Evolutionary conservation across 2,113 vertebrate genomes (phyloP).

Genomic region (Chlamydotis undulata): DNA sequence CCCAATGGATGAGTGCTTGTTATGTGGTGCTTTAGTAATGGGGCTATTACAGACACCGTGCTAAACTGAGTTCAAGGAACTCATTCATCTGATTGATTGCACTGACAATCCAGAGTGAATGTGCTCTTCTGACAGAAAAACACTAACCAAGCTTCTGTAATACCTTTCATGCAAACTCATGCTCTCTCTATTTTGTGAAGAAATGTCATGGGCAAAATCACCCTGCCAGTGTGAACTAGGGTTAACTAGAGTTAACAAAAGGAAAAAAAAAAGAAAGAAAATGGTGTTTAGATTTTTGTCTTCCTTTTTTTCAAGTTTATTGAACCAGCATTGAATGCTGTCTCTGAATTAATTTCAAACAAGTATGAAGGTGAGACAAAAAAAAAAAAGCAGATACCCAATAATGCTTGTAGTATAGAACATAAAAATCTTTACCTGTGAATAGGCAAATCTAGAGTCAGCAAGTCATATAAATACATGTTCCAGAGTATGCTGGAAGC

Average conservation of each 20-base stretch:
- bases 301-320: background rate
- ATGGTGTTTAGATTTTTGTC: background rate
- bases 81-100: constrained; percentile 37
- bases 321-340: background rate
- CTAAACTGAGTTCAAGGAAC: constrained; percentile 39
- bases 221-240: background rate
- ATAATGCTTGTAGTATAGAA: background rate
- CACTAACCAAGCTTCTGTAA: background rate
- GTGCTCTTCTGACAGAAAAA: constrained; percentile 22
- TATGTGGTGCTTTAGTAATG: background rate
- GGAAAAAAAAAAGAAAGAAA: background rate
- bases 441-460: background rate
- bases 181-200: background rate
- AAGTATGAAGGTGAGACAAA: background rate
- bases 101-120: background rate
- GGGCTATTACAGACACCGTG: background rate
- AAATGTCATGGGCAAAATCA: background rate
- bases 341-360: background rate
- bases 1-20: background rate
- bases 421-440: background rate
- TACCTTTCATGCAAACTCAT: background rate
- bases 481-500: background rate
- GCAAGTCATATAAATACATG: background rate
- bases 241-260: background rate
- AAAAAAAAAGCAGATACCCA: background rate